These are phyloP conservation scores for Agrochola macilenta DNA, from an alignment of 2,888 invertebrate species.

Conservation along the genomic window DNA sequence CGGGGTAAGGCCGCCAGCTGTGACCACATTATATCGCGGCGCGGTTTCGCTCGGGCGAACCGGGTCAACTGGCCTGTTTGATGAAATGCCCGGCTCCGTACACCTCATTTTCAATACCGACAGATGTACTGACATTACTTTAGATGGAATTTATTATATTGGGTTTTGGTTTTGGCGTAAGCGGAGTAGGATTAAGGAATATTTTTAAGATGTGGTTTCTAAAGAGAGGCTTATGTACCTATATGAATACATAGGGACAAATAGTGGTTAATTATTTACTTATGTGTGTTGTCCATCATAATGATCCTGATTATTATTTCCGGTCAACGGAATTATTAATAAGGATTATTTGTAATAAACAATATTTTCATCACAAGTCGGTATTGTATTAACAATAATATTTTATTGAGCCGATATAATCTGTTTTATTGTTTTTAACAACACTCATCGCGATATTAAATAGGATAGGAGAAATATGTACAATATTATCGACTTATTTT, in stretches of 20 bases:
- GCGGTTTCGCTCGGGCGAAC: constrained; percentile 74
- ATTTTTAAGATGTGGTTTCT: background rate
- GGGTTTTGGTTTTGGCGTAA: constrained; percentile 19
- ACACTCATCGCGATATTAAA: background rate
- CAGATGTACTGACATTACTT: constrained; percentile 69
- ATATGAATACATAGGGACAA: background rate
- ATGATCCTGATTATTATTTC: background rate
- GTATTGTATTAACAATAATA: background rate
- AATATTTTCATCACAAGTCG: background rate
- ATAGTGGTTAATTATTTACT: background rate
- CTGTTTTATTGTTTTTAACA: background rate
- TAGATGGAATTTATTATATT: constrained; percentile 68
- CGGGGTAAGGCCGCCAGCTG: constrained; percentile 77
- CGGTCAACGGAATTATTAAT: background rate
- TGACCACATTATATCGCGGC: constrained; percentile 81
- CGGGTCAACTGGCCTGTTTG: constrained; percentile 79
- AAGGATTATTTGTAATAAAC: background rate
- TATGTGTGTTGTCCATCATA: background rate
- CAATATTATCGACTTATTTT: background rate
- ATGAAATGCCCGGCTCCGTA: constrained; percentile 77
- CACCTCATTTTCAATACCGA: constrained; percentile 77
- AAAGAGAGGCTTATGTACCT: too few species aligned
- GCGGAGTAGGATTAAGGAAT: background rate
- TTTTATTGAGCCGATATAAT: background rate
- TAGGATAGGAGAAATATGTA: background rate